phyloP scores from a whole-genome alignment of 2,113 vertebrate species.

The Melierax canorus region DNA sequence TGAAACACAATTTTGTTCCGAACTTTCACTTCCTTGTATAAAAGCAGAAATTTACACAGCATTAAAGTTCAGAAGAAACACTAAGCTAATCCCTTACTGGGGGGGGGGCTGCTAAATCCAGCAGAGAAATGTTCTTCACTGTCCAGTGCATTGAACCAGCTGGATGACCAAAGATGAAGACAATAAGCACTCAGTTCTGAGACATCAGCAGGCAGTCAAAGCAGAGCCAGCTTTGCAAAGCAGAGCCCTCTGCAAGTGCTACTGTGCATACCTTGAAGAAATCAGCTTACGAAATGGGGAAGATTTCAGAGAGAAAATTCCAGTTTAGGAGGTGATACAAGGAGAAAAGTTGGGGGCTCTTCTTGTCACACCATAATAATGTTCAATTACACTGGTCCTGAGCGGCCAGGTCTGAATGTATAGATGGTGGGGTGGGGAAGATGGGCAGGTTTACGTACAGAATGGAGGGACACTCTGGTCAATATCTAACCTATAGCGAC shows the following conservation, averaged over 20 bases:
- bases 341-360: background rate
- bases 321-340: background rate
- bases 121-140: background rate
- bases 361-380: rapidly evolving
- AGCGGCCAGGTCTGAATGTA: background rate
- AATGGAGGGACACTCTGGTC: background rate
- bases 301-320: background rate
- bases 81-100: background rate
- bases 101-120: background rate
- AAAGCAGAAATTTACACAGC: background rate
- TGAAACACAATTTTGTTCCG: background rate
- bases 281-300: background rate
- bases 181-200: background rate
- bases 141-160: background rate
- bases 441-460: background rate
- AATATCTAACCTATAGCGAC: background rate
- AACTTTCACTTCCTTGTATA: background rate
- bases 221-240: background rate
- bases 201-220: background rate
- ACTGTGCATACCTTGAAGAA: background rate
- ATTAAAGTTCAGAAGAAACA: background rate
- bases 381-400: background rate
- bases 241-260: background rate
- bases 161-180: background rate
- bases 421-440: background rate